Percentiles rank a stretch among this genome's conserved stretches.
phyloP scores from a whole-genome alignment of 2,113 vertebrate species.

The Amblyornis subalaris region DNA sequence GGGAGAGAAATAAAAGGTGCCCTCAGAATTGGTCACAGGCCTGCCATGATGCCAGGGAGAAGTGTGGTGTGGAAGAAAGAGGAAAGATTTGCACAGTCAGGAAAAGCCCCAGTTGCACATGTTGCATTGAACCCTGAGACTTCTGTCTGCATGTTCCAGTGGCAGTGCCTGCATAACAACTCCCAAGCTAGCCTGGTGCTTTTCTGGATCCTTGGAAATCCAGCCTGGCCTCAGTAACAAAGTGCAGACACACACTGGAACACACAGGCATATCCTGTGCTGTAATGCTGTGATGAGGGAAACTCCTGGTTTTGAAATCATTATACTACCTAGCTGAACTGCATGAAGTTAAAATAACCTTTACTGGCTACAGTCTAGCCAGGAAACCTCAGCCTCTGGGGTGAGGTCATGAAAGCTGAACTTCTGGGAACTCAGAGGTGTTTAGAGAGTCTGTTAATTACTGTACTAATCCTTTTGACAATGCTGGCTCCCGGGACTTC shows the following conservation, averaged over 20 bases:
- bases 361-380: neutral
- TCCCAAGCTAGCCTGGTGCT: neutral
- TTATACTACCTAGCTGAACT: neutral
- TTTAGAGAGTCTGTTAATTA: slow-evolving; percentile 9
- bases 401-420: neutral
- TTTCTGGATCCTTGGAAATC: neutral
- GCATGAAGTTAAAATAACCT: neutral
- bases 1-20: accelerated
- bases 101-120: neutral
- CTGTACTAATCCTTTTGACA: neutral
- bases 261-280: neutral
- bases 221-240: neutral
- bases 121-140: neutral
- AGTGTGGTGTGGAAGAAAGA: neutral
- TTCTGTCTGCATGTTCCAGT: neutral
- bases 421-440: neutral
- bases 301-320: neutral
- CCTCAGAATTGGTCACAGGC: neutral
- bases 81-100: accelerated
- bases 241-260: neutral
- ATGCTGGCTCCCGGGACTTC: neutral
- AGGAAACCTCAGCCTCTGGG: neutral
- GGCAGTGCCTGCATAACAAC: neutral
- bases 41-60: neutral
- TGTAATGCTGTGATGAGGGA: neutral